These are phyloP conservation scores for Loripinus fragilis DNA, from an alignment of 2,888 invertebrate species.

Conservation along the genomic window DNA sequence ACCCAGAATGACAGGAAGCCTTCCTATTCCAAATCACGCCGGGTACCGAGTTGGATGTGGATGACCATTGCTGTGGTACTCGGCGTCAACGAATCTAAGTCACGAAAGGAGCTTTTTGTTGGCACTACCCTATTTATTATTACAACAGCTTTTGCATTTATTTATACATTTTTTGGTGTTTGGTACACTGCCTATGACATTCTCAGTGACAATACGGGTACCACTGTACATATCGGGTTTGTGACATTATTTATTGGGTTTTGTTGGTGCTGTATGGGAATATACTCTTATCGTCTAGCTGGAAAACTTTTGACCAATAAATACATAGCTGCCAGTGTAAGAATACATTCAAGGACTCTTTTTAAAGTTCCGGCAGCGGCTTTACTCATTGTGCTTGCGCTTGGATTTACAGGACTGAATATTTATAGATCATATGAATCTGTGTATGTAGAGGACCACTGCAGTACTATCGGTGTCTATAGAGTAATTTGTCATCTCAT, in stretches of 20 bases:
- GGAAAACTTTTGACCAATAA: constrained; percentile 82
- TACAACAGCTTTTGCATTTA: constrained; percentile 74
- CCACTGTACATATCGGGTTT: constrained; percentile 80
- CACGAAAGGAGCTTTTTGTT: constrained; percentile 37
- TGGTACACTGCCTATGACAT: constrained; percentile 81
- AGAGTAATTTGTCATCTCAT: constrained; percentile 77
- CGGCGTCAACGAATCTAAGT: constrained; percentile 69
- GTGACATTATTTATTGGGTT: constrained; percentile 80
- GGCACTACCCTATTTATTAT: constrained; percentile 68
- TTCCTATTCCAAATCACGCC: constrained; percentile 70
- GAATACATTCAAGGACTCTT: constrained; percentile 83
- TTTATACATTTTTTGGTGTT: constrained; percentile 75
- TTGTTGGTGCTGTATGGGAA: constrained; percentile 82
- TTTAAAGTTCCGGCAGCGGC: constrained; percentile 82
- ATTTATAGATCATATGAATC: constrained; percentile 57
- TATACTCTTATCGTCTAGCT: constrained; percentile 83
- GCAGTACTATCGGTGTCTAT: constrained; percentile 71
- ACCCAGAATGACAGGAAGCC: constrained; percentile 22
- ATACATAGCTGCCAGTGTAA: constrained; percentile 82
- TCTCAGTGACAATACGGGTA: constrained; percentile 75
- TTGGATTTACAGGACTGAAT: constrained; percentile 67
- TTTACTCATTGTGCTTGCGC: constrained; percentile 75
- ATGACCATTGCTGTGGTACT: constrained; percentile 76
- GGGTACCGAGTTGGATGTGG: constrained; percentile 82
- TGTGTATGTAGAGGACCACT: constrained; percentile 65